Percentiles rank a stretch among this genome's conserved stretches.
These are phyloP conservation scores for Hyla sarda DNA, from an alignment of 2,113 vertebrate genomes.

Conservation along the genomic window DNA sequence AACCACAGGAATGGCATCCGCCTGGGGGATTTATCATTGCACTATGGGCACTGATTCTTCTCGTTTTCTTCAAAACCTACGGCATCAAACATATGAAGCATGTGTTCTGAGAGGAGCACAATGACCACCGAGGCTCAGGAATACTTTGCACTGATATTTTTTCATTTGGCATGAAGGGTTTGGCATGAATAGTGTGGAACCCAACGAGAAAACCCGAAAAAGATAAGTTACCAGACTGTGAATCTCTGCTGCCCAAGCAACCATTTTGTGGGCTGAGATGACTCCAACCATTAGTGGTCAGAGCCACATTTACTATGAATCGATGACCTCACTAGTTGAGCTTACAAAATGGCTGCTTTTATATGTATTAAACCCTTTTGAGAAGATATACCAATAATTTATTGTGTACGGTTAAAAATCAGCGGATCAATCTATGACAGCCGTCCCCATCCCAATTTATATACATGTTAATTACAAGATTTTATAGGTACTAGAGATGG, in stretches of 20 bases:
- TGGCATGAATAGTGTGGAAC: background rate
- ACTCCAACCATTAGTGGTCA: background rate
- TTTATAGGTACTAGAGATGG: background rate
- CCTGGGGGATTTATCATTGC: constrained; percentile 97
- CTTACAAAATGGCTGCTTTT: background rate
- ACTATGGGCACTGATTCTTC: constrained; percentile 93
- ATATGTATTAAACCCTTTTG: no score
- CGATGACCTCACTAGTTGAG: background rate
- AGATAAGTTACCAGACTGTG: background rate
- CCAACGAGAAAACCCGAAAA: background rate
- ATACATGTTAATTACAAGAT: background rate
- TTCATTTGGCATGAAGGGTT: no score
- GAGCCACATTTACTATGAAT: background rate
- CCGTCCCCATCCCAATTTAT: background rate
- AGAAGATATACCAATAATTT: background rate
- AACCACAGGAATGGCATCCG: constrained; percentile 96
- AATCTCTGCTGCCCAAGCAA: background rate
- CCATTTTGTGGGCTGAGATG: background rate
- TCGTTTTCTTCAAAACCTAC: constrained; percentile 97
- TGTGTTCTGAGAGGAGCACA: constrained; percentile 79
- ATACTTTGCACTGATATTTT: constrained; percentile 9
- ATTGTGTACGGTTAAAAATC: background rate
- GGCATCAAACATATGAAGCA: constrained; percentile 97
- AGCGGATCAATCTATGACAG: background rate
- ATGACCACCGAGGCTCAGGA: background rate